Evolutionary conservation across 2,888 invertebrate genomes (phyloP), one percentile per base, ranked within the genome.

Genomic region (Meliscaeva auricollis): DNA sequence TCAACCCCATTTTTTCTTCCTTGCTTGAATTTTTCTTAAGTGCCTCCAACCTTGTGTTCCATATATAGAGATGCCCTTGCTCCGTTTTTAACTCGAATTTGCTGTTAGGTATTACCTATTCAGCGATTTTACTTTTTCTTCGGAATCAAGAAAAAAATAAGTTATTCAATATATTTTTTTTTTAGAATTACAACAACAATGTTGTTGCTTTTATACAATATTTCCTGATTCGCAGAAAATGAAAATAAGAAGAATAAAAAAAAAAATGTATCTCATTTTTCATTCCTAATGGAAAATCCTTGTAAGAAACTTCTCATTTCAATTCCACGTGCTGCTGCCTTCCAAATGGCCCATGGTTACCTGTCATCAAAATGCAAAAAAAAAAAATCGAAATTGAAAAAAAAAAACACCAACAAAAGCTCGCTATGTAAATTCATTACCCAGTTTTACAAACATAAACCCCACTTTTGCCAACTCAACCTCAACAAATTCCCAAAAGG

Each of bases 221-320:
- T 66, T 13, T 50, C 35, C 35, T 66, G 30, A 66, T 32, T 66
- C 9, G 44, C 64, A 15, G 1, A 44, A 44, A 3, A 30, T n/a
- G 15, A 8, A 17, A 46, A 17, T 2, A 7, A 20, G 48, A 8
- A 48, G 11, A 20, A 9, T 0, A 17, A 6, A 46, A 5, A 35
- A 50, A 48, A 48, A 50, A 32, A 4, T 66, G 15, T 74, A 68
- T 50, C 56, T 54, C 68, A 76, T 69, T 76, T 76, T 79, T 80
- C 76, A 80, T 76, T 73, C 54, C 73, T 85, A 85, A 85, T 85
- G 85, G 85, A 77, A 44, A 77, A 80, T 85, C 35, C 62, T 44
- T 77, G 85, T 76, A 58, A 15, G 17, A 11, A 46, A 17, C 38
- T n/a, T 9, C 26, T 11, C 44, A 11, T 50, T 20, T 38, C 46